Percentiles rank a stretch among this genome's conserved stretches.
These are phyloP conservation scores for Choristoneura rosaceana DNA, from an alignment of 2,888 invertebrate species.

Conservation along the genomic window DNA sequence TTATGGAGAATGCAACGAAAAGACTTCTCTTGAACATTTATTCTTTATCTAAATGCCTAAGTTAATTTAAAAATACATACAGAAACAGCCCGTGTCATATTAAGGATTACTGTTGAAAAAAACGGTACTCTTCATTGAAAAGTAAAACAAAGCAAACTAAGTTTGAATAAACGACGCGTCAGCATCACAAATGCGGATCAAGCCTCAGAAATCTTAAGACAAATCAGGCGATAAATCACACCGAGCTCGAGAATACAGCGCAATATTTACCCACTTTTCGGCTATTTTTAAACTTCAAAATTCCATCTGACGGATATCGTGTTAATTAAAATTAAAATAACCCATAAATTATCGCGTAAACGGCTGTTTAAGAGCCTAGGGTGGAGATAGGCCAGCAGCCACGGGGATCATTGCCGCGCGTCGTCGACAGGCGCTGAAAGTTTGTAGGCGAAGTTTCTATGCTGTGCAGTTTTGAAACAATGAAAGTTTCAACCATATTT, in stretches of 20 bases:
- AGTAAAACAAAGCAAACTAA: neutral
- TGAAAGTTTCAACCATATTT: neutral
- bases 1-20: too few relatives aligned
- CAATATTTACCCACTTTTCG: conserved; percentile 36
- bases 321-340: conserved; percentile 69
- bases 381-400: conserved; percentile 41
- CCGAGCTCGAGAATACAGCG: neutral
- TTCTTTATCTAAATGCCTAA: too few relatives aligned
- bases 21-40: too few relatives aligned
- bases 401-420: conserved; percentile 20
- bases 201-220: conserved; percentile 18
- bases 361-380: conserved; percentile 42
- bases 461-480: neutral
- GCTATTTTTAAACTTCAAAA: conserved; percentile 43
- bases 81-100: too few relatives aligned
- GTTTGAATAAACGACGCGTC: conserved; percentile 22
- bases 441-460: conserved; percentile 12
- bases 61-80: too few relatives aligned
- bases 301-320: conserved; percentile 50
- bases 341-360: conserved; percentile 63
- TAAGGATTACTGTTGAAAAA: too few relatives aligned
- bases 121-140: neutral
- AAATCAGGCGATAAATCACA: conserved; percentile 29
- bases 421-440: conserved; percentile 43
- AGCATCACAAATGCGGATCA: conserved; percentile 32